Evolutionary conservation across 2,113 vertebrate species (phyloP).

Genomic region (Eleginops maclovinus): DNA sequence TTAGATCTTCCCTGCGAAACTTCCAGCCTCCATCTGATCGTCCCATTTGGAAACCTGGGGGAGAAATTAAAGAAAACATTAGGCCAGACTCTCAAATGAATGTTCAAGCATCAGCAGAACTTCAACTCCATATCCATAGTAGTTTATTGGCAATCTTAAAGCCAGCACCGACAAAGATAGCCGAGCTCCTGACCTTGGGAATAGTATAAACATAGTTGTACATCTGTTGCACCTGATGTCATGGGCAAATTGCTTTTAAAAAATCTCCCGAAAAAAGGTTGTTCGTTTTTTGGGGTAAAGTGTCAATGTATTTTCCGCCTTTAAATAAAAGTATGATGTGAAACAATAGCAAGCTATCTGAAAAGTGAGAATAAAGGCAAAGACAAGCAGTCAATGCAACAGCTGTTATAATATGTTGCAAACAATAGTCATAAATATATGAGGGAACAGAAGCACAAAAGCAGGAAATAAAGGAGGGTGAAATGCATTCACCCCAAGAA

Average conservation of each 20-base stretch:
- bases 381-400: not conserved
- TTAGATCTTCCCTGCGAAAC: conserved; percentile 84
- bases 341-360: too few species aligned
- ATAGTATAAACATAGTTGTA: not conserved
- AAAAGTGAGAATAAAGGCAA: too few species aligned
- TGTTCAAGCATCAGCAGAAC: not conserved
- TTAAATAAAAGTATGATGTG: too few species aligned
- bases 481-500: too few species aligned
- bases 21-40: conserved; percentile 80
- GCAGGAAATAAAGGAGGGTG: not conserved
- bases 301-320: too few species aligned
- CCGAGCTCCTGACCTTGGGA: not conserved
- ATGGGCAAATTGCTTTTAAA: not conserved
- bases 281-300: not conserved
- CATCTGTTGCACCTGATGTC: not conserved
- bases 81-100: not conserved
- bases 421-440: not conserved
- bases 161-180: not conserved
- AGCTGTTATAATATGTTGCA: not conserved
- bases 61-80: conserved; percentile 20
- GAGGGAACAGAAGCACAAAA: not conserved
- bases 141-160: not conserved
- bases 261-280: not conserved
- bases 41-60: conserved; percentile 83
- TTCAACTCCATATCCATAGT: not conserved